Evolutionary conservation across 2,113 vertebrate genomes (phyloP), one percentile per base, ranked within the genome.

Genomic region (Thalassoma bifasciatum): DNA sequence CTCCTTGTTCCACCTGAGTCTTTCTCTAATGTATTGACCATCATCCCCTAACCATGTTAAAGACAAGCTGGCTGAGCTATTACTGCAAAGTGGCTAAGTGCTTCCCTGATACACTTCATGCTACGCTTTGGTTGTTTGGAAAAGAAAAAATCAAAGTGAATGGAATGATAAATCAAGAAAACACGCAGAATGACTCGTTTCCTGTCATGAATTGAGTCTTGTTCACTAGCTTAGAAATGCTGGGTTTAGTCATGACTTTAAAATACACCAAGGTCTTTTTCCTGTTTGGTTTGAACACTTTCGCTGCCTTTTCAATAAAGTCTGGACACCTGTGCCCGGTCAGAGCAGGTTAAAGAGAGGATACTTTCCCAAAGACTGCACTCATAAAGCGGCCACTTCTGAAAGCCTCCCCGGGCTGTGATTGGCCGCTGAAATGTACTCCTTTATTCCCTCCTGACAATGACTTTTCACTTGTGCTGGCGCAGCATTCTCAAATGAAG

Each of bases 11-110:
- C 40, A 36, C 64, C 70, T 62, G 19, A 54, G 61, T 50, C 24
- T n/a, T 23, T 22, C 49, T 74, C 44, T n/a, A 81, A 86, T 74
- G 63, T 21, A 77, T 87, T 66, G 81, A 60, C 63, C 76, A 79
- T 66, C 73, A 81, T 60, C 64, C 51, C n/a, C 76, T 74, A 87
- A 88, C 85, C 54, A 80, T 34, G 71, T 83, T 86, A n/a, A 84
- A 84, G 80, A 78, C 42, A 57, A 58, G 80, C 77, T 72, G 5
- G 62, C 72, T 72, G 62, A 14, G 68, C 77, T 83, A 67, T 87
- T 80, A 84, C 74, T 51, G 83, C 72, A 82, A 82, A 90, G 82
- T 82, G 80, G 82, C 77, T 89, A 86, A 91, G 85, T 89, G 87
- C 83, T 86, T 77, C n/a, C 79, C 79, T 75, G 70, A 88, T 69